These are phyloP conservation scores for Amphimedon queenslandica DNA, from an alignment of 37 sponge, comb jelly and placozoan genomes.

Conservation along the genomic window DNA sequence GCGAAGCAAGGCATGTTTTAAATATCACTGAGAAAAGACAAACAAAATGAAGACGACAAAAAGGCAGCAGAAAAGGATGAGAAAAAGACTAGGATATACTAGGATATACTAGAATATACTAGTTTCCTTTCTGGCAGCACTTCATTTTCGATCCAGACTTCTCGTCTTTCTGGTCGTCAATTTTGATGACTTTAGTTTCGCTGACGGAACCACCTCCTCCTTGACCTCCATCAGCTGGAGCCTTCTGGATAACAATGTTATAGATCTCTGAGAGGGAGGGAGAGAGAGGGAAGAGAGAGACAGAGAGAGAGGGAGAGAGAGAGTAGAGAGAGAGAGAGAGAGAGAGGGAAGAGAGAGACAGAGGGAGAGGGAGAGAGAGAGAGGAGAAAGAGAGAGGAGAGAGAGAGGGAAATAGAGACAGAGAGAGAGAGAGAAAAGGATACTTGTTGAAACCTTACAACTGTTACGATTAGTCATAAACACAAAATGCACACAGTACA, in stretches of 20 bases:
- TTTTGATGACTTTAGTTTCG: slow-evolving; percentile 33
- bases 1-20: too few relatives aligned
- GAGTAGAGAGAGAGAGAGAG: too few relatives aligned
- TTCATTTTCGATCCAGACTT: neutral
- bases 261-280: slow-evolving; percentile 71
- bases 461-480: neutral
- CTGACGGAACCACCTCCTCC: neutral
- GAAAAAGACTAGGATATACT: too few relatives aligned
- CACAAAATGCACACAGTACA: neutral
- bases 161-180: slow-evolving; percentile 7
- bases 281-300: slow-evolving; percentile 1
- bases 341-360: too few relatives aligned
- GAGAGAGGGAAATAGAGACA: too few relatives aligned
- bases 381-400: neutral
- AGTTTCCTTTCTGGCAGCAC: too few relatives aligned
- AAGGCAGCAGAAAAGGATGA: too few relatives aligned
- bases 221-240: slow-evolving; percentile 35
- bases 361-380: neutral
- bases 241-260: slow-evolving; percentile 80
- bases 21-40: too few relatives aligned
- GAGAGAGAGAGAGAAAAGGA: slow-evolving; percentile 16
- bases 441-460: neutral
- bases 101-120: too few relatives aligned
- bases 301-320: neutral
- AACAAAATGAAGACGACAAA: too few relatives aligned